These are phyloP conservation scores for Plutomurus gul DNA, from an alignment of 1,140 invertebrate species.

Conservation along the genomic window DNA sequence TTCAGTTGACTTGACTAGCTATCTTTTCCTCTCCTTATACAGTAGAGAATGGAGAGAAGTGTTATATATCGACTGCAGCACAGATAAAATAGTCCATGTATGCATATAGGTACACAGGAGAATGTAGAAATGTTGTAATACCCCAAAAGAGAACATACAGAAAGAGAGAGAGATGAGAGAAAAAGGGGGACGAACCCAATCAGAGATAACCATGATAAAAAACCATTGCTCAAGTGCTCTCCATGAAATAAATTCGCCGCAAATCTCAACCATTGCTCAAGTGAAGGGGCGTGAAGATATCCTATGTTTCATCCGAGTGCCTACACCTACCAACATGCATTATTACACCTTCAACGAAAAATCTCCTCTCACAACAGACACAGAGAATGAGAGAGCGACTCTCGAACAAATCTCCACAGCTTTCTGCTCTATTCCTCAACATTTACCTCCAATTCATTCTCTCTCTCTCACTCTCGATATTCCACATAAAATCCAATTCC, in stretches of 20 bases:
- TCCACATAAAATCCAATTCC: neutral
- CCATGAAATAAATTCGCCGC: slow-evolving; percentile 47
- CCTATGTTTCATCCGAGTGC: slow-evolving; percentile 30
- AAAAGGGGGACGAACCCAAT: slow-evolving; percentile 39
- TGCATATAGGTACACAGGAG: too few relatives aligned
- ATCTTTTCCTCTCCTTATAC: neutral
- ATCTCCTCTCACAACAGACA: neutral
- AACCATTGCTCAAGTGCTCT: too few relatives aligned
- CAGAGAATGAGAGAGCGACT: too few relatives aligned
- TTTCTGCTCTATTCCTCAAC: too few relatives aligned
- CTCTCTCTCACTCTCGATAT: too few relatives aligned
- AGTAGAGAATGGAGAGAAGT: too few relatives aligned
- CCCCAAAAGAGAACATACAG: neutral
- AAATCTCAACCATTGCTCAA: slow-evolving; percentile 37
- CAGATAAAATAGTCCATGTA: too few relatives aligned
- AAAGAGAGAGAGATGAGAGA: slow-evolving; percentile 1
- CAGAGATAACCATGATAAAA: slow-evolving; percentile 41
- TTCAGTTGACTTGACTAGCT: too few relatives aligned
- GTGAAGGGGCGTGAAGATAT: slow-evolving; percentile 39
- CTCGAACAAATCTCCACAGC: too few relatives aligned
- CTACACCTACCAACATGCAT: slow-evolving; percentile 37
- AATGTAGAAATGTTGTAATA: too few relatives aligned
- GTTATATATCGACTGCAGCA: too few relatives aligned
- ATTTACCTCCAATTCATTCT: too few relatives aligned
- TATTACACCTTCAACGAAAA: slow-evolving; percentile 33